phyloP scores from a whole-genome alignment of 2,797 vertebrate genomes.

The Pagetopsis macropterus region DNA sequence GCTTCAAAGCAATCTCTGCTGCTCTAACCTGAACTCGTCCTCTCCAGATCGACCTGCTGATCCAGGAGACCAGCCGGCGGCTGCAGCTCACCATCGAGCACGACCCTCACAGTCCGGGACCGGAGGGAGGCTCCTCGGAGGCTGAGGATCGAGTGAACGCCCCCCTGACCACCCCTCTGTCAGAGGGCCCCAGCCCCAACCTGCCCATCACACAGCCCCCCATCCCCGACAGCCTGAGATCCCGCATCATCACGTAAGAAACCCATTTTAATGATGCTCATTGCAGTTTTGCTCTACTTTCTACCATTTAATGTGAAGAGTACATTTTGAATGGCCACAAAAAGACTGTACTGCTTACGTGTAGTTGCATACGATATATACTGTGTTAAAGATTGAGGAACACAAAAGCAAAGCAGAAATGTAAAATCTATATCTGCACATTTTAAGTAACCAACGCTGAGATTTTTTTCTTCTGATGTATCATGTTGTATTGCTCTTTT shows the following conservation, averaged over 20 bases:
- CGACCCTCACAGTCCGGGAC: slow-evolving; percentile 86
- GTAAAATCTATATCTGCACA: too few species aligned
- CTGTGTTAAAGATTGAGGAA: too few species aligned
- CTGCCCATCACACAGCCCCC: slow-evolving; percentile 81
- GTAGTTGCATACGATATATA: too few species aligned
- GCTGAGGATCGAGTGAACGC: slow-evolving; percentile 70
- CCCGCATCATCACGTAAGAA: slow-evolving; percentile 89
- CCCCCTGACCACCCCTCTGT: slow-evolving; percentile 77
- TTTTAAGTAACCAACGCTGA: too few species aligned
- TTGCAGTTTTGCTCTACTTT: neutral
- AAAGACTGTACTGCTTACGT: neutral
- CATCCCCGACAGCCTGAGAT: slow-evolving; percentile 80
- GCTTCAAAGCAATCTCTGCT: neutral
- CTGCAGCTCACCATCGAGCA: slow-evolving; percentile 97
- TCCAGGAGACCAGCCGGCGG: slow-evolving; percentile 94
- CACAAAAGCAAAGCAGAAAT: too few species aligned
- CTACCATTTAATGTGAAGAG: neutral
- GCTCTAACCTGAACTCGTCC: slow-evolving; percentile 19
- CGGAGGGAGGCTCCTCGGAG: slow-evolving; percentile 62
- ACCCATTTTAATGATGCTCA: neutral
- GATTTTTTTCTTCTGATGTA: too few species aligned
- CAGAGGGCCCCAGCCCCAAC: slow-evolving; percentile 75
- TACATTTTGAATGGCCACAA: neutral
- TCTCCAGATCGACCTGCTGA: slow-evolving; percentile 91
- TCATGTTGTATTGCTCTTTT: too few species aligned